Conservation (phyloP, 2,113 vertebrate species). For the Guaruba guarouba region DNA sequence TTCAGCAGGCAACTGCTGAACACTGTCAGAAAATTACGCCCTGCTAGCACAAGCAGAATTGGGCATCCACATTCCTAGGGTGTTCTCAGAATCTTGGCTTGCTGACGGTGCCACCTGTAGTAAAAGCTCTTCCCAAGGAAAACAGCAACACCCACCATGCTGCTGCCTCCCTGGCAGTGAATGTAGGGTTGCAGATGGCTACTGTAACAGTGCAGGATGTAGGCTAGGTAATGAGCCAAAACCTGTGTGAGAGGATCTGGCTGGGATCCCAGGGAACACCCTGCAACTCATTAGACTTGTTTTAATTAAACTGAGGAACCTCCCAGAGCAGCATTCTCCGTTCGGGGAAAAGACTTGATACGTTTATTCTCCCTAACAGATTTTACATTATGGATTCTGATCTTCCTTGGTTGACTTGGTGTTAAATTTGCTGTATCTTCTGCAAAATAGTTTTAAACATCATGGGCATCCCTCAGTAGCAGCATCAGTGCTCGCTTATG, state of each 20-base stretch:
- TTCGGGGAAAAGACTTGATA: not conserved
- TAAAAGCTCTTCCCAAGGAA: slow-evolving; percentile 38
- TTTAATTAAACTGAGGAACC: slow-evolving; percentile 47
- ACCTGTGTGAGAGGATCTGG: not conserved
- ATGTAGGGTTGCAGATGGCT: slow-evolving; percentile 26
- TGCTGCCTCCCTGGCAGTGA: slow-evolving; percentile 42
- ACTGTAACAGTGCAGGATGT: not conserved
- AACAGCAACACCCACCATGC: slow-evolving; percentile 44
- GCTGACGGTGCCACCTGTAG: not conserved
- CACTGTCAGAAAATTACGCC: not conserved
- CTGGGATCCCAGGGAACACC: slow-evolving; percentile 50
- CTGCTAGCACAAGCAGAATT: not conserved
- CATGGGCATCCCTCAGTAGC: not conserved
- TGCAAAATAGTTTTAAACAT: not conserved
- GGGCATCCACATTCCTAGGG: not conserved
- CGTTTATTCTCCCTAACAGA: not conserved
- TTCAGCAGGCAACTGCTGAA: not conserved
- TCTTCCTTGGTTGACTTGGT: not conserved
- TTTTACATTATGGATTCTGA: not conserved
- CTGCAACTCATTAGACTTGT: slow-evolving; percentile 33
- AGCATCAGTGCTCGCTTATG: not conserved
- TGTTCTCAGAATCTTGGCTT: slow-evolving; percentile 22
- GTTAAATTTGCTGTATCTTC: slow-evolving; percentile 21
- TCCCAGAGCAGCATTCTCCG: slow-evolving; percentile 7
- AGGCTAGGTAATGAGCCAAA: slow-evolving; percentile 33